phyloP scores from a whole-genome alignment of 2,113 vertebrate genomes.

The Haemorhous mexicanus region DNA sequence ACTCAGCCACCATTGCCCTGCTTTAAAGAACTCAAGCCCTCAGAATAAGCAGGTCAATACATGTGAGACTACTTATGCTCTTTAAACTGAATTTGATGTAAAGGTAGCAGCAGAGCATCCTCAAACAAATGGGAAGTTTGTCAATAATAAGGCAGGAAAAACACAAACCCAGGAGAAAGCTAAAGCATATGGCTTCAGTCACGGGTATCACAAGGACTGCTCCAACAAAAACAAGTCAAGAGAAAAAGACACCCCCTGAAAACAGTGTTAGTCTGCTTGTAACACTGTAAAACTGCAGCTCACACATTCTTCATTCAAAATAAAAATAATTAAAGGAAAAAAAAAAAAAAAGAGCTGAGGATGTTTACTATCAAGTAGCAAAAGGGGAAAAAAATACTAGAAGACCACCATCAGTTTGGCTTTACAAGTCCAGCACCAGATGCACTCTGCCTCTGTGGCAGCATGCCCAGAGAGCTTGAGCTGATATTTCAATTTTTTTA shows the following conservation, averaged over 20 bases:
- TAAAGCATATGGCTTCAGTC: neutral
- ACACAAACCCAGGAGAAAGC: neutral
- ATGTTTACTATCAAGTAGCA: neutral
- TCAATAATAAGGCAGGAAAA: neutral
- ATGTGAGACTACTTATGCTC: neutral
- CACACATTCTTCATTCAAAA: neutral
- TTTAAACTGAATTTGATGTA: neutral
- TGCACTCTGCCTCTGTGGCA: neutral
- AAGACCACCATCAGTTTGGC: neutral
- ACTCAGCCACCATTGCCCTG: neutral
- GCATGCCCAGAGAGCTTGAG: neutral
- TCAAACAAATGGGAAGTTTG: neutral
- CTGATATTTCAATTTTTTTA: neutral
- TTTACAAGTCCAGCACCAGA: neutral
- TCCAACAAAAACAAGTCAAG: neutral
- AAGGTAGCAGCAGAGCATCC: neutral
- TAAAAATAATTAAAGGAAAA: neutral
- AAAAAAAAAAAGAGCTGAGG: neutral
- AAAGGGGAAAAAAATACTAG: neutral
- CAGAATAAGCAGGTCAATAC: neutral
- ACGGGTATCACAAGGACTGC: fast-evolving
- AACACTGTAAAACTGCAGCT: neutral
- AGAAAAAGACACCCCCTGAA: neutral
- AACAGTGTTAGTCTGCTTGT: conserved; percentile 7
- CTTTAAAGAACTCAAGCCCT: neutral